Percentiles rank a stretch among this genome's conserved stretches.
phyloP scores from a whole-genome alignment of 2,797 vertebrate species.

The Brotula barbata region DNA sequence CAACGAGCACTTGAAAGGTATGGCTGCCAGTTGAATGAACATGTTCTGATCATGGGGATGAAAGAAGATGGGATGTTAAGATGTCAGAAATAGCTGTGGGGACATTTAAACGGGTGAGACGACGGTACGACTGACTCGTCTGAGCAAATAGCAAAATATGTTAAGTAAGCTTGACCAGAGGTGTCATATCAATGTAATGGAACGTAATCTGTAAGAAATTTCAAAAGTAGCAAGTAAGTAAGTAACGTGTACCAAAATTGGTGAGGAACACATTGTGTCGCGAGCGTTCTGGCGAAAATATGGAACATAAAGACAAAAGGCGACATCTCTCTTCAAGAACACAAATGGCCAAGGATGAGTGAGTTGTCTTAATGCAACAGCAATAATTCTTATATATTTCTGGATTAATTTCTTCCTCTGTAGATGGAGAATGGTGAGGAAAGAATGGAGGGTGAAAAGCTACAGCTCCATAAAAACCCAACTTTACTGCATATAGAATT shows the following conservation, averaged over 20 bases:
- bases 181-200: conserved; percentile 27
- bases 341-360: conserved; percentile 46
- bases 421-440: conserved; percentile 18
- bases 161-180: conserved; percentile 5
- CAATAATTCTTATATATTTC: conserved; percentile 38
- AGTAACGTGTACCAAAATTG: not conserved
- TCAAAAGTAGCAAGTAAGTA: too few relatives aligned
- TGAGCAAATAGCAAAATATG: conserved; percentile 9
- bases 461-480: conserved; percentile 71
- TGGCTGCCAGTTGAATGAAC: conserved; percentile 36
- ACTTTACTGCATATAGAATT: conserved; percentile 79
- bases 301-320: conserved; percentile 13
- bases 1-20: conserved; percentile 35
- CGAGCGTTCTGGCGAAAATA: too few relatives aligned
- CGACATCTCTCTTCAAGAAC: conserved; percentile 27
- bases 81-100: conserved; percentile 36
- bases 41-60: conserved; percentile 41
- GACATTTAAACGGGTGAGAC: not conserved
- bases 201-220: not conserved
- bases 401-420: conserved; percentile 56
- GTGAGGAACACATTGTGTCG: too few relatives aligned
- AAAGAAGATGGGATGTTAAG: conserved; percentile 36
- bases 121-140: conserved; percentile 22
- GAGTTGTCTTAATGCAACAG: conserved; percentile 43
- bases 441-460: conserved; percentile 52